These are phyloP conservation scores for Enoplosus armatus DNA, from an alignment of 2,797 vertebrate genomes.

Conservation along the genomic window DNA sequence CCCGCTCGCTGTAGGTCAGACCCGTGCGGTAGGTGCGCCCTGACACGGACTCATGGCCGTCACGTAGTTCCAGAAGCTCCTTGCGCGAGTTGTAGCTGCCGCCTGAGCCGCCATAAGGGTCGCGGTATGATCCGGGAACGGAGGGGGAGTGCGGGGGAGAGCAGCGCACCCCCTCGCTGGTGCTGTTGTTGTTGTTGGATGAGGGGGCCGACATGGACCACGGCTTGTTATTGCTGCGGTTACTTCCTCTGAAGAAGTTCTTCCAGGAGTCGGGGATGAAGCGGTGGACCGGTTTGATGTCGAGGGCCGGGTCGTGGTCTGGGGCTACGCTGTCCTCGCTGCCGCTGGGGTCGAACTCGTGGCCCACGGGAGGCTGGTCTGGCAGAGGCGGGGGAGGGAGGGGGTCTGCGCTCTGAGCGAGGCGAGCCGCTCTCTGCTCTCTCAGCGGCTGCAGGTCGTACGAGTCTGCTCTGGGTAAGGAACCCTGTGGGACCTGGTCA, in stretches of 20 bases:
- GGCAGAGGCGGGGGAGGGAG: constrained; percentile 94
- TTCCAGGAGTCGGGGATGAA: constrained; percentile 95
- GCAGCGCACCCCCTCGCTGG: constrained; percentile 86
- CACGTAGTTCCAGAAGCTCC: constrained; percentile 83
- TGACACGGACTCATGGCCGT: constrained; percentile 79
- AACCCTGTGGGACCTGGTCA: constrained; percentile 81
- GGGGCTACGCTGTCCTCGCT: constrained; percentile 76
- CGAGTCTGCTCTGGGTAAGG: constrained; percentile 50
- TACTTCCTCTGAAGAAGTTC: constrained; percentile 87
- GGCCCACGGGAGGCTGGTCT: constrained; percentile 88
- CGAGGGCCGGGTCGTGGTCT: constrained; percentile 70
- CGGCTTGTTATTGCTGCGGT: constrained; percentile 66
- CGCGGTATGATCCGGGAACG: constrained; percentile 79
- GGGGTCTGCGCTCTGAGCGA: constrained; percentile 86
- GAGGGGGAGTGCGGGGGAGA: constrained; percentile 91
- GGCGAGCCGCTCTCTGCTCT: constrained; percentile 66
- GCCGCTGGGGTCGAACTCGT: constrained; percentile 81
- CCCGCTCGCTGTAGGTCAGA: constrained; percentile 89
- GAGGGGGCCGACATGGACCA: constrained; percentile 71
- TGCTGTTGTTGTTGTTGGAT: constrained; percentile 75
- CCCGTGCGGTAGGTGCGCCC: constrained; percentile 84
- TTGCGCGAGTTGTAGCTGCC: constrained; percentile 86
- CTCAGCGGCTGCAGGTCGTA: constrained; percentile 63
- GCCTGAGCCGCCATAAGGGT: constrained; percentile 85
- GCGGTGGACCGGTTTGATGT: constrained; percentile 92